Base-by-base conservation (phyloP, 2,797 vertebrate species). In the Cetoscarus ocellatus region DNA sequence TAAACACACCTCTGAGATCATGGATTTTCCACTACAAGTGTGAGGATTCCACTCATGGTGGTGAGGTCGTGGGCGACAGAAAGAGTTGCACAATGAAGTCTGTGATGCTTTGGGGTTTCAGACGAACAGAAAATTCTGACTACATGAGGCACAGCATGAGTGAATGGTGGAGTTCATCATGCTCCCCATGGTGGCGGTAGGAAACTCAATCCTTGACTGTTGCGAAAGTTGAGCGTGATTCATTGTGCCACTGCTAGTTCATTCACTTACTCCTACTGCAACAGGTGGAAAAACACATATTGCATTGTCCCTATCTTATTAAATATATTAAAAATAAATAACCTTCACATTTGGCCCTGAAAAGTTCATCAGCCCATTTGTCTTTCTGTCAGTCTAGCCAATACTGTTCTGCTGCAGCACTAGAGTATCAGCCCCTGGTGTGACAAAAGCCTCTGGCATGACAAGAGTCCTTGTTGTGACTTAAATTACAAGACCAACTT, bases 201-300 rank as follows among this genome's bases (percentile, higher is more conserved):
- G 93, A 93, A 94, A 93, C 77, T 73, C 39, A 85, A 71, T 92
- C 85, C 84, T 81, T 74, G 85, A 81, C 76, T 80, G 70, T 54
- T 77, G 85, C 82, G 83, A 86, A 91, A 90, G 91, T 90, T 88
- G 68, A 57, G 81, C 68, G 75, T 94, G 94, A 94, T 90, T 95
- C 93, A 94, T 83, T 67, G 65, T 82, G 75, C 70, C 82, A 80
- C 82, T 92, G 91, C 82, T 86, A 62, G 83, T 85, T 79, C 70
- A 82, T 89, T 87, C 61, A 70, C 77, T 79, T 84, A 57, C 62
- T 85, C 70, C 83, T 61, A 63, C 70, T 11, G 17, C 71, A 54
- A 68, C 62, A 62, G 76, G 49, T 75, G 76, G 74, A 83, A 86
- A 82, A 39, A 71, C 58, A 27, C 27, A 27, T 27, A 27, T 27